These are phyloP conservation scores for Drosophila kuntzei DNA, from an alignment of 2,888 invertebrate species.

Conservation along the genomic window DNA sequence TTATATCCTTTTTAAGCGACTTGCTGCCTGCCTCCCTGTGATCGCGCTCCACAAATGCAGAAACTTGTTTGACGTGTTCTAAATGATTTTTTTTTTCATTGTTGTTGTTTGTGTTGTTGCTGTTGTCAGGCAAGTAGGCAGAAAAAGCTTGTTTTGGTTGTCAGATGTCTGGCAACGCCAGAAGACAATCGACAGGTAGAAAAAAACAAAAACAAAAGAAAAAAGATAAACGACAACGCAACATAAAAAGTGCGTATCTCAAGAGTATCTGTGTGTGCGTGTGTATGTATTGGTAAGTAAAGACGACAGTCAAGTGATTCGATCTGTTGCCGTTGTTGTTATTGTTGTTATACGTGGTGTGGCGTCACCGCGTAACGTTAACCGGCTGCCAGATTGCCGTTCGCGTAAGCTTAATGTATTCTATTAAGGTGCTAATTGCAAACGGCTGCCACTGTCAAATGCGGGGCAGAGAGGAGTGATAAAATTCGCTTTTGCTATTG, in stretches of 20 bases:
- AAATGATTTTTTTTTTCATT: constrained; percentile 64
- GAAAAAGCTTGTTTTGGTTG: constrained; percentile 72
- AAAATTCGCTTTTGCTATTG: constrained; percentile 19
- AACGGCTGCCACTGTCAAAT: constrained; percentile 47
- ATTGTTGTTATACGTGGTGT: constrained; percentile 30
- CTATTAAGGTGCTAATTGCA: constrained; percentile 79
- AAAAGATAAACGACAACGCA: constrained; percentile 35
- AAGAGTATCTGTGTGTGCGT: constrained; percentile 28
- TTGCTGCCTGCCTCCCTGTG: constrained; percentile 29
- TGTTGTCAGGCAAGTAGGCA: constrained; percentile 31
- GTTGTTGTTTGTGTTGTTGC: constrained; percentile 24
- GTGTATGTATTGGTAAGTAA: constrained; percentile 14
- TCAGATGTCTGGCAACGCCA: constrained; percentile 61
- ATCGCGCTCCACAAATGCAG: constrained; percentile 52
- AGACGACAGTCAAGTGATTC: constrained; percentile 59
- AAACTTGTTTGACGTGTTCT: constrained; percentile 79
- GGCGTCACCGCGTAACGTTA: constrained; percentile 65
- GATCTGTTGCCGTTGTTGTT: constrained; percentile 20
- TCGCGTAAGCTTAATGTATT: constrained; percentile 67
- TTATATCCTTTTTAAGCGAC: constrained; percentile 72
- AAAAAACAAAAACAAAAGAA: constrained; percentile 40
- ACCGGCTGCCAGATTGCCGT: constrained; percentile 49
- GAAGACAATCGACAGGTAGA: constrained; percentile 72
- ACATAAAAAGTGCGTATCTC: constrained; percentile 59
- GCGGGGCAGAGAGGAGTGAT: constrained; percentile 25